phyloP scores from a whole-genome alignment of 2,888 invertebrate genomes.

The Platycheirus albimanus region DNA sequence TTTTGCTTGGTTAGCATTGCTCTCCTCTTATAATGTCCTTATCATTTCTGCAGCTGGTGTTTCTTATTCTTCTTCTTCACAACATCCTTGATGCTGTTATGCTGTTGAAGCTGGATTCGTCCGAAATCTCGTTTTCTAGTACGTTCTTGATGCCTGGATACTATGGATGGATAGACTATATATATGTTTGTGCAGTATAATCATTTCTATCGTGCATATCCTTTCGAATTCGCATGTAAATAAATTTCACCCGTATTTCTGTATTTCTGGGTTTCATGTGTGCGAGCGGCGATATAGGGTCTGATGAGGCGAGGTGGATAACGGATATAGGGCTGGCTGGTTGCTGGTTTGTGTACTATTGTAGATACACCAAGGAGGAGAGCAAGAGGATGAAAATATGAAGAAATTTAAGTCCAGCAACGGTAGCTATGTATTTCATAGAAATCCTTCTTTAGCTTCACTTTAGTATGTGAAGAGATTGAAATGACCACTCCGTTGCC shows the following conservation, averaged over 20 bases:
- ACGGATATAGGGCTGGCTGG: slow-evolving; percentile 2
- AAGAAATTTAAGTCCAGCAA: slow-evolving; percentile 50
- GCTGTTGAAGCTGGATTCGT: background rate
- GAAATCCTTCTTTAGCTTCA: slow-evolving; percentile 36
- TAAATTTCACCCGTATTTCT: slow-evolving; percentile 60
- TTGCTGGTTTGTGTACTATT: background rate
- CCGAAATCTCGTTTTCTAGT: slow-evolving; percentile 11
- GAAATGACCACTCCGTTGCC: slow-evolving; percentile 59
- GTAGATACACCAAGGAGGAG: background rate
- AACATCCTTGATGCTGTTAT: slow-evolving; percentile 38
- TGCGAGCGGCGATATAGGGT: slow-evolving; percentile 16
- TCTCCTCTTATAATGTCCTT: slow-evolving; percentile 64
- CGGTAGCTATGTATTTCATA: slow-evolving; percentile 42
- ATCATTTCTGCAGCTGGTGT: slow-evolving; percentile 70
- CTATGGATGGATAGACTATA: slow-evolving; percentile 1
- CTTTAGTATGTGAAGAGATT: slow-evolving; percentile 44
- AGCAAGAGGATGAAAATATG: slow-evolving; percentile 10
- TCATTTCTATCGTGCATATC: slow-evolving; percentile 61
- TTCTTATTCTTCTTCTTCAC: slow-evolving; percentile 68
- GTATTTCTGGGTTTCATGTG: slow-evolving; percentile 56
- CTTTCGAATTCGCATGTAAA: slow-evolving; percentile 68
- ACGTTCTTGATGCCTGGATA: background rate
- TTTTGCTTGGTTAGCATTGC: slow-evolving; percentile 64
- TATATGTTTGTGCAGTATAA: slow-evolving; percentile 13
- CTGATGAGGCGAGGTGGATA: background rate